Evolutionary conservation across 1,140 invertebrate genomes (phyloP).

Genomic region (Drosophila dunni): DNA sequence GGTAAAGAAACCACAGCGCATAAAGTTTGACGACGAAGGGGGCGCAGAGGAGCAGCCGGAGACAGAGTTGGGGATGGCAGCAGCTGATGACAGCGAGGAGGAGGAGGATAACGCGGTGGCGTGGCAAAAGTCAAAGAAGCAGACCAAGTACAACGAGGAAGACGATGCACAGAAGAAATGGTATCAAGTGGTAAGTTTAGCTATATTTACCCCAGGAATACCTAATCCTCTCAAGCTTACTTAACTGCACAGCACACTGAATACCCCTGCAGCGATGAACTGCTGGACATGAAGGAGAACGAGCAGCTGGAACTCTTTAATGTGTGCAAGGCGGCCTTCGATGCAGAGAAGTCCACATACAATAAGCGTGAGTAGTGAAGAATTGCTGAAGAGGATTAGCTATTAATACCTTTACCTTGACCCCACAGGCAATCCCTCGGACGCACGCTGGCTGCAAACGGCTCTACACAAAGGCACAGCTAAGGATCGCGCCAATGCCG

Average conservation of each 20-base stretch:
- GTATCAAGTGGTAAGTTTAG: conserved; percentile 72
- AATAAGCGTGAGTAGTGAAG: conserved; percentile 64
- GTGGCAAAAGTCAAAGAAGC: conserved; percentile 14
- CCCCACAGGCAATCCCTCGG: conserved; percentile 70
- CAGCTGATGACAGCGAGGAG: conserved; percentile 33
- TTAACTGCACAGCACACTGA: conserved; percentile 58
- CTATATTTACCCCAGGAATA: too few relatives aligned
- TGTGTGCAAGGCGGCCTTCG: conserved; percentile 72
- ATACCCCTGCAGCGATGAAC: conserved; percentile 71
- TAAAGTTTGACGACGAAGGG: conserved; percentile 70
- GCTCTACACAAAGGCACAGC: conserved; percentile 90
- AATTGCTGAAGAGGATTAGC: not conserved
- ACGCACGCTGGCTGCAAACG: conserved; percentile 88
- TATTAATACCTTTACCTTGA: not conserved
- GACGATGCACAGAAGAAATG: conserved; percentile 73
- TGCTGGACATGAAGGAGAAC: conserved; percentile 80
- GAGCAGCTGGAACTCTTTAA: conserved; percentile 78
- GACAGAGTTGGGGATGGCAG: not conserved
- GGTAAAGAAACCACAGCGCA: conserved; percentile 64
- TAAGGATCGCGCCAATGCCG: conserved; percentile 91
- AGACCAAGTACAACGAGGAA: conserved; percentile 52
- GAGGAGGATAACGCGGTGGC: conserved; percentile 37
- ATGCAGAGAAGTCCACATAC: conserved; percentile 62
- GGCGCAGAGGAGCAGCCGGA: conserved; percentile 22
- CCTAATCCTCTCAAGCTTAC: not conserved